A percentile compares a stretch with the other conserved stretches of the same genome.
Evolutionary conservation across 2,797 vertebrate species (phyloP).

Genomic region (Stomatorhinus walkeri): DNA sequence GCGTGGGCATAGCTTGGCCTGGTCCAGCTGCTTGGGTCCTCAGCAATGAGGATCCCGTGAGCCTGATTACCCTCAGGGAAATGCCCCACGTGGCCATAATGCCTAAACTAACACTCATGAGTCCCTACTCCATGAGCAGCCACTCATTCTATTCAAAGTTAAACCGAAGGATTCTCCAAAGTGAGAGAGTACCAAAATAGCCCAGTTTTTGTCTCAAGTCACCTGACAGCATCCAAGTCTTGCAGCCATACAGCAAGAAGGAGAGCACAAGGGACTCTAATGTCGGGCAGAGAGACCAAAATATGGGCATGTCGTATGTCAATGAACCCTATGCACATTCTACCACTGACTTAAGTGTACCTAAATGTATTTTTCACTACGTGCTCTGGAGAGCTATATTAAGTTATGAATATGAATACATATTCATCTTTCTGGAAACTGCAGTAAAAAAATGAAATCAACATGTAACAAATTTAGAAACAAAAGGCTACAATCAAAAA

Average conservation of each 20-base stretch:
- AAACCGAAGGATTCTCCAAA: neutral
- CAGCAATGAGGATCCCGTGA: neutral
- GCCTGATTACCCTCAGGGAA: neutral
- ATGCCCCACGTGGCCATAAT: neutral
- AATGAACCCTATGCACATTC: neutral
- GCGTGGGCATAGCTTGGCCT: neutral
- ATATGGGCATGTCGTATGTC: neutral
- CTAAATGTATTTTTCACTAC: too few relatives aligned
- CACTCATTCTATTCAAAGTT: neutral
- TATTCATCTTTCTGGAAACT: too few relatives aligned
- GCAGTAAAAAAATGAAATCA: too few relatives aligned
- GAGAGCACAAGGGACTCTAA: neutral
- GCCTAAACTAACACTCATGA: neutral
- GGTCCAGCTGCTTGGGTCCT: neutral
- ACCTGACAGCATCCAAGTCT: neutral
- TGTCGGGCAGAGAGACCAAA: too few relatives aligned
- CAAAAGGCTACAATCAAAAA: too few relatives aligned
- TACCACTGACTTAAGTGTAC: too few relatives aligned
- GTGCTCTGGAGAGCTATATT: too few relatives aligned
- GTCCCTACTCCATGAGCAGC: neutral
- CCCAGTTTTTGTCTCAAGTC: neutral
- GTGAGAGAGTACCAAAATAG: neutral
- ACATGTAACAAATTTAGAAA: too few relatives aligned
- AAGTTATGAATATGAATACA: too few relatives aligned
- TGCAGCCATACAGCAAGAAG: neutral